Conservation (phyloP, 2,888 invertebrate species). For the Carcina quercana region DNA sequence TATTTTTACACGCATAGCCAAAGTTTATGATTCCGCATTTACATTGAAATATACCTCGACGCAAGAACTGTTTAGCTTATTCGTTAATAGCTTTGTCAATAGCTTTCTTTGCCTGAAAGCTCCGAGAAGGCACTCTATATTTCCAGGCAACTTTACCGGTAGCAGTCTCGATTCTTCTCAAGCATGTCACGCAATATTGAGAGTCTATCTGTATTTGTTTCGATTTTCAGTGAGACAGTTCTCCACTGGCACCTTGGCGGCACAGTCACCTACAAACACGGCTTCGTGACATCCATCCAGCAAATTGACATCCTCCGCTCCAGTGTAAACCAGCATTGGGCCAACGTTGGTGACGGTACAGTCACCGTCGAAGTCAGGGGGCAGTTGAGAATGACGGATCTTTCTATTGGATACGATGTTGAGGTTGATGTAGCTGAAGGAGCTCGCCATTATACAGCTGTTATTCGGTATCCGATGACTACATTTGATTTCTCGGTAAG, state of each 20-base stretch:
- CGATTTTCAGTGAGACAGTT: conserved; percentile 32
- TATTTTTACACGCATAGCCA: too few relatives aligned
- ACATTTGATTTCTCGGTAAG: conserved; percentile 37
- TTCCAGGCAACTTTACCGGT: too few relatives aligned
- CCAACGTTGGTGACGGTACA: conserved; percentile 12
- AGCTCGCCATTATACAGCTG: conserved; percentile 26
- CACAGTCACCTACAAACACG: conserved; percentile 33
- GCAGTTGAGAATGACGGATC: conserved; percentile 33
- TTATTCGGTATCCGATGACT: conserved; percentile 28
- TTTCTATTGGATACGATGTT: conserved; percentile 44
- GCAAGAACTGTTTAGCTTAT: too few relatives aligned
- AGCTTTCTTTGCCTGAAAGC: too few relatives aligned
- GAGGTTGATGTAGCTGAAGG: conserved; percentile 23
- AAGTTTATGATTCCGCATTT: too few relatives aligned
- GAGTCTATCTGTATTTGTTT: too few relatives aligned
- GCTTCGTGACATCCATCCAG: conserved; percentile 41
- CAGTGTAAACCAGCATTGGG: conserved; percentile 39
- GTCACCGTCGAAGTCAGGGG: conserved; percentile 30
- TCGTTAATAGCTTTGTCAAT: too few relatives aligned
- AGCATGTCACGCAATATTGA: too few relatives aligned
- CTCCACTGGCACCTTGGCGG: conserved; percentile 26
- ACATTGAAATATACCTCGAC: too few relatives aligned
- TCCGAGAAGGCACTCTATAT: too few relatives aligned
- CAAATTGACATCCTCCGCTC: conserved; percentile 29
- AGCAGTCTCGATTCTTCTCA: too few relatives aligned